phyloP scores from a whole-genome alignment of 2,797 vertebrate genomes.

The Spatula versicolor region DNA sequence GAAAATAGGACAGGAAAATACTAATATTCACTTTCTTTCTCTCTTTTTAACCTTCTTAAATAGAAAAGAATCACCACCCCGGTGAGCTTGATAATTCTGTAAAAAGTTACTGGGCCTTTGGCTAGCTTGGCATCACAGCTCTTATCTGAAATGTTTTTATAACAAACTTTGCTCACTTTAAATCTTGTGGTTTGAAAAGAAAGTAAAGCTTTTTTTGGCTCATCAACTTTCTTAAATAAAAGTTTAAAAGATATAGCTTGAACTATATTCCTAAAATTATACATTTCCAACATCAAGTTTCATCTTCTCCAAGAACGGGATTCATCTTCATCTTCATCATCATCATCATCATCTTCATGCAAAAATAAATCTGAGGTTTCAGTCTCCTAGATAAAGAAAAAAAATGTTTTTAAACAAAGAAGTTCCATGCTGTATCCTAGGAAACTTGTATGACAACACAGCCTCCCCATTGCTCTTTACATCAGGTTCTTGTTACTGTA shows the following conservation, averaged over 20 bases:
- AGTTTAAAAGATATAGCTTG: slow-evolving; percentile 80
- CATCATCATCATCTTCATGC: slow-evolving; percentile 92
- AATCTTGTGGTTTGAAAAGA: slow-evolving; percentile 75
- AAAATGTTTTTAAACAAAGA: neutral
- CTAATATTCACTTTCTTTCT: neutral
- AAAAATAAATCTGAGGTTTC: slow-evolving; percentile 88
- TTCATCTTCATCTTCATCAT: slow-evolving; percentile 93
- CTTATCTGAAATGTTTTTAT: slow-evolving; percentile 69
- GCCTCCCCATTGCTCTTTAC: accelerated
- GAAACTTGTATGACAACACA: accelerated
- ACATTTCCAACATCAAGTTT: slow-evolving; percentile 79
- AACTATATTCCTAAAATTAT: slow-evolving; percentile 81
- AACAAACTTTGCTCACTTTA: slow-evolving; percentile 74
- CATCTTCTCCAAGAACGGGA: slow-evolving; percentile 98
- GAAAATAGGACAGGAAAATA: slow-evolving; percentile 79
- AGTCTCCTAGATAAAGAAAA: slow-evolving; percentile 83
- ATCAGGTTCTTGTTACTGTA: accelerated
- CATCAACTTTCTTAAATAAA: slow-evolving; percentile 83
- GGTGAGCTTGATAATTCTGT: slow-evolving; percentile 66
- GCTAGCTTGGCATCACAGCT: slow-evolving; percentile 74
- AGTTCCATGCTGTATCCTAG: no score
- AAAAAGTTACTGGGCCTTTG: slow-evolving; percentile 77
- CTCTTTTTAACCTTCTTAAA: slow-evolving; percentile 55
- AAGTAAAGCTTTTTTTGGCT: slow-evolving; percentile 82
- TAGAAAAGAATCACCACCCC: slow-evolving; percentile 61